Conservation (phyloP, 2,113 vertebrate genomes). For the Semnornis frantzii region DNA sequence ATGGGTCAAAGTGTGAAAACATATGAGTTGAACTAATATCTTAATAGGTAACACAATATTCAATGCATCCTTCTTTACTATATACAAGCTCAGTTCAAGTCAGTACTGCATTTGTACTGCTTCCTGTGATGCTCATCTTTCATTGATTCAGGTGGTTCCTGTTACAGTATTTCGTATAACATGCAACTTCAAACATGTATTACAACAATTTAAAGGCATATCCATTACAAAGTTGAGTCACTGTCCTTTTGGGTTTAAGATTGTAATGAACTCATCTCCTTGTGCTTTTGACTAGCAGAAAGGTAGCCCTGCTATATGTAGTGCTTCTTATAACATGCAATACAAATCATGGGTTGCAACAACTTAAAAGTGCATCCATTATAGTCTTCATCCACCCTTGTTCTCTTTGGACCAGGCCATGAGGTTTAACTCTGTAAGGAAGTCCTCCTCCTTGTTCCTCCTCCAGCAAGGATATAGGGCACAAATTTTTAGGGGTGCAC, state of each 20-base stretch:
- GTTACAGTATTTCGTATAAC: neutral
- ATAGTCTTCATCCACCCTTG: neutral
- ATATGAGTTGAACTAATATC: neutral
- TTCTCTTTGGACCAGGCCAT: neutral
- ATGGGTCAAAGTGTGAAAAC: neutral
- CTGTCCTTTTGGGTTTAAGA: neutral
- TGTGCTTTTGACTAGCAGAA: neutral
- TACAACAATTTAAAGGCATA: neutral
- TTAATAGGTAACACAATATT: neutral
- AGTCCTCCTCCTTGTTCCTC: neutral
- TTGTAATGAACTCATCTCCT: neutral
- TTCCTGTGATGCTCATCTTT: neutral
- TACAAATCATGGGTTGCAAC: neutral
- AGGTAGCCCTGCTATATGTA: neutral
- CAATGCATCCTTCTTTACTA: neutral
- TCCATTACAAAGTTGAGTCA: neutral
- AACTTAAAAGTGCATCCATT: neutral
- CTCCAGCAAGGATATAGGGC: neutral
- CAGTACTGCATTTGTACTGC: neutral
- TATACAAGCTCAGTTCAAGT: neutral
- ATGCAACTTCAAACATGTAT: neutral
- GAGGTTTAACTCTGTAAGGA: neutral
- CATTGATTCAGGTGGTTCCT: neutral
- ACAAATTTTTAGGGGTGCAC: neutral
- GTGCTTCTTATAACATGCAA: neutral